A percentile compares a stretch with the other conserved stretches of the same genome.
Evolutionary conservation across 2,797 vertebrate species (phyloP).

Genomic region (Neoniphon sammara): DNA sequence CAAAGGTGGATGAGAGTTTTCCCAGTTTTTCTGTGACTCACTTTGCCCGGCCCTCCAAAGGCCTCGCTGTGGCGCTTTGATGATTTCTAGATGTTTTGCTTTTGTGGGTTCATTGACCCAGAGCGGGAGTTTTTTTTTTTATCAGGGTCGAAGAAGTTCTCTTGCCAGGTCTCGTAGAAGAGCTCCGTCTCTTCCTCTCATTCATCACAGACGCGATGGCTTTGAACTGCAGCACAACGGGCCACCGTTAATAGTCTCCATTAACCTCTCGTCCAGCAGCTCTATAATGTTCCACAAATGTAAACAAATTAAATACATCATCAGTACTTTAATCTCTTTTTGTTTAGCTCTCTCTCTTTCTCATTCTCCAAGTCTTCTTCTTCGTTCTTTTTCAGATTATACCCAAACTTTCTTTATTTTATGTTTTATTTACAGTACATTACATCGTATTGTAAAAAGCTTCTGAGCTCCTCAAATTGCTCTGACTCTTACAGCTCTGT

Average conservation of each 20-base stretch:
- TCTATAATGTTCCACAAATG: too few species aligned
- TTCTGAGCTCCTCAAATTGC: not conserved
- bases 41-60: slow-evolving; percentile 47
- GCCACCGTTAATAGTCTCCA: too few species aligned
- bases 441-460: too few species aligned
- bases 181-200: not conserved
- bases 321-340: too few species aligned
- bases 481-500: slow-evolving; percentile 13
- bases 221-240: too few species aligned
- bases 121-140: slow-evolving; percentile 30
- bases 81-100: slow-evolving; percentile 43
- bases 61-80: slow-evolving; percentile 51
- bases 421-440: too few species aligned
- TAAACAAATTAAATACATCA: too few species aligned
- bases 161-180: not conserved
- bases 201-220: not conserved
- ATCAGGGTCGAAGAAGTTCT: slow-evolving; percentile 14
- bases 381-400: too few species aligned
- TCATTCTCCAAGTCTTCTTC: too few species aligned
- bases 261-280: too few species aligned
- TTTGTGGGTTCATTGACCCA: slow-evolving; percentile 38
- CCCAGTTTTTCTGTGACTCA: slow-evolving; percentile 41
- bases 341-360: too few species aligned
- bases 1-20: slow-evolving; percentile 56
- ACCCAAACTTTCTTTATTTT: too few species aligned